Percentiles rank a stretch among this genome's conserved stretches.
phyloP scores from a whole-genome alignment of 2,797 vertebrate genomes.

The Urosaurus nigricauda region DNA sequence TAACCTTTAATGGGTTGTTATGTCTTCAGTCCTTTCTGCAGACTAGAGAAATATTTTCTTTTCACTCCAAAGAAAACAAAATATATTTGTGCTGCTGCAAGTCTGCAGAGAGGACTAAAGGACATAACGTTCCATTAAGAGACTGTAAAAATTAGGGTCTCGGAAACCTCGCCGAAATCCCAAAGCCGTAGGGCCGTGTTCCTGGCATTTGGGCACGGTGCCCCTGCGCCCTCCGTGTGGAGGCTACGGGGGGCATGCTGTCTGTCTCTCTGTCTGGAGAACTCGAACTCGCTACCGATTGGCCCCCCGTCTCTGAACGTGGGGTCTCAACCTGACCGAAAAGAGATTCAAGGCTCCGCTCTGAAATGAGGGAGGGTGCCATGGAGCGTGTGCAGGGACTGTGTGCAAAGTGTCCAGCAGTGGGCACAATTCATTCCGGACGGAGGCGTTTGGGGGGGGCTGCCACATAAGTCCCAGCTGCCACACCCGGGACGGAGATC shows the following conservation, averaged over 20 bases:
- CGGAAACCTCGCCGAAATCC: not conserved
- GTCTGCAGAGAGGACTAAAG: too few species aligned
- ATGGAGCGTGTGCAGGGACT: not conserved
- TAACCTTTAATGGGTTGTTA: too few species aligned
- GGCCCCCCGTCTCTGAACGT: not conserved
- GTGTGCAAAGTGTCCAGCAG: too few species aligned
- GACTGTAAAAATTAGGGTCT: not conserved
- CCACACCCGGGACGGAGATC: not conserved
- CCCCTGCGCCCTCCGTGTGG: not conserved
- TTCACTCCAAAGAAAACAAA: too few species aligned
- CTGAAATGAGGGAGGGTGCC: not conserved
- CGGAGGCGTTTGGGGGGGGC: not conserved
- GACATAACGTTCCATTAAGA: too few species aligned
- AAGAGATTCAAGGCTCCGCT: too few species aligned
- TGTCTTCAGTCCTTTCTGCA: too few species aligned
- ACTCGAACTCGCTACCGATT: not conserved
- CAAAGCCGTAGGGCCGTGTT: not conserved
- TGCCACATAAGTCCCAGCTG: not conserved
- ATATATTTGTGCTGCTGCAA: too few species aligned
- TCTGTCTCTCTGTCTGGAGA: too few species aligned
- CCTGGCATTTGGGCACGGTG: not conserved
- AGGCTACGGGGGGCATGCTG: too few species aligned
- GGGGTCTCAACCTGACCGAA: too few species aligned
- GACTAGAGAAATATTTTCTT: too few species aligned
- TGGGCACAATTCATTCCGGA: not conserved